phyloP scores from a whole-genome alignment of 2,888 invertebrate genomes.

The Melanchra persicariae region DNA sequence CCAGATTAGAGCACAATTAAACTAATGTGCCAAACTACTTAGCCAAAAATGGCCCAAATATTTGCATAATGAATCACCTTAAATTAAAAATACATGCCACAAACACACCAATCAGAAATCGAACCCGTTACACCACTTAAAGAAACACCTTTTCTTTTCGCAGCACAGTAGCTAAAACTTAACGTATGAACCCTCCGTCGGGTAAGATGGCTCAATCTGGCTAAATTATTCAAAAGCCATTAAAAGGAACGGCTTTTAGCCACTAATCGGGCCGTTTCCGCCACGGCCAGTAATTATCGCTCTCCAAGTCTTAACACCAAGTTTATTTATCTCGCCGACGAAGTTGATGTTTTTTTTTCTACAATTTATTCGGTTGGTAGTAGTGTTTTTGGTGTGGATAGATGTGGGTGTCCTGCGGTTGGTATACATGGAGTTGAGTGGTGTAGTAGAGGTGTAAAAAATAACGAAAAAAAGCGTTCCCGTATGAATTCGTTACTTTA shows the following conservation, averaged over 20 bases:
- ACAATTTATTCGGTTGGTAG: conserved; percentile 62
- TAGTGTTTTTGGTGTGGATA: conserved; percentile 61
- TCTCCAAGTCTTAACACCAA: conserved; percentile 57
- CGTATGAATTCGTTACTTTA: too few relatives aligned
- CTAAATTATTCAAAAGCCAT: conserved; percentile 83
- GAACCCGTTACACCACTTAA: conserved; percentile 60
- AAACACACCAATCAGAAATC: conserved; percentile 41
- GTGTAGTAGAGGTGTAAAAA: too few relatives aligned
- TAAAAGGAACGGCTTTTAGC: conserved; percentile 79
- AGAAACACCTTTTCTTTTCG: conserved; percentile 55
- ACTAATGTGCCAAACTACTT: conserved; percentile 42
- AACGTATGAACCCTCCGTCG: conserved; percentile 42
- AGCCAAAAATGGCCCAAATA: conserved; percentile 21
- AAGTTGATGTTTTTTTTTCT: conserved; percentile 63
- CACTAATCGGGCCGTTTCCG: conserved; percentile 86
- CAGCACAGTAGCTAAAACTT: conserved; percentile 55
- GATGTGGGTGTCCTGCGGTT: conserved; percentile 68
- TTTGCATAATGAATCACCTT: conserved; percentile 39
- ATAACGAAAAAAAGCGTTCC: too few relatives aligned
- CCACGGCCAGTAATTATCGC: conserved; percentile 72
- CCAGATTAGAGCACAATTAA: conserved; percentile 31
- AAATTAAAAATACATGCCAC: conserved; percentile 48
- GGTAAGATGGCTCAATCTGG: conserved; percentile 70
- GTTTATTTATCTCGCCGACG: conserved; percentile 70
- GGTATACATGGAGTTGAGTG: conserved; percentile 65